Base-by-base conservation (phyloP, 1,140 invertebrate species). In the Caenorhabditis remanei region DNA sequence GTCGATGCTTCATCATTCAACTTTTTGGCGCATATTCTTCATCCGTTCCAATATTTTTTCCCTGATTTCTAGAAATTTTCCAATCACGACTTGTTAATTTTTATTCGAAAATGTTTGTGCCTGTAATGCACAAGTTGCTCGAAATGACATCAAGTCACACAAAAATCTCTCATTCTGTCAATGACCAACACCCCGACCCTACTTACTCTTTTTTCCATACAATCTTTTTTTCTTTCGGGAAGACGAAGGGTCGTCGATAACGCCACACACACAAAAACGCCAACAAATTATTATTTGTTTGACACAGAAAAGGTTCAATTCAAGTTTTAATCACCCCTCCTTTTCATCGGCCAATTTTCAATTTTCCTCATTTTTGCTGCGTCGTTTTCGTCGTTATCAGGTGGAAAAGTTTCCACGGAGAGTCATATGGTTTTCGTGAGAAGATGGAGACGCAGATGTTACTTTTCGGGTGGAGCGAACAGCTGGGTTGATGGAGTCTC, bases 241-340 rank as follows among this genome's bases (percentile, higher is more conserved):
- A 19, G 61, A 63, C n/a, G n/a, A 58, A 14, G 55, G 19, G 13
- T 58, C 55, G 6, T 13, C n/a, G 9, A 58, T 58, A 58, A 53
- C 50, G 56, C 19, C 56, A 19, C 16, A 58, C 56, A 58, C 8
- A n/a, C 8, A 13, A 4, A 32, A 8, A 32, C 65, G 40, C 65
- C 71, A 79, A 79, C 71, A 79, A 79, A 79, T 67, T 46, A 79
- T 79, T 79, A 79, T 79, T 79, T 79, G 71, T 79, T 79, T 79
- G 71, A 79, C 71, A 79, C 46, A 24, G 46, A 50, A 79, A 79
- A 79, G 16, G 71, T 46, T 79, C 50, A 79, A 79, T 79, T 79
- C 71, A 79, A 79, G 71, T 79, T 79, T 79, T 79, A 79, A 50
- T 50, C 43, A 53, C 71, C 43, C 13, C 63, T 21, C 21, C 63